These are phyloP conservation scores for Zygaena filipendulae DNA, from an alignment of 2,888 invertebrate species.

Conservation along the genomic window DNA sequence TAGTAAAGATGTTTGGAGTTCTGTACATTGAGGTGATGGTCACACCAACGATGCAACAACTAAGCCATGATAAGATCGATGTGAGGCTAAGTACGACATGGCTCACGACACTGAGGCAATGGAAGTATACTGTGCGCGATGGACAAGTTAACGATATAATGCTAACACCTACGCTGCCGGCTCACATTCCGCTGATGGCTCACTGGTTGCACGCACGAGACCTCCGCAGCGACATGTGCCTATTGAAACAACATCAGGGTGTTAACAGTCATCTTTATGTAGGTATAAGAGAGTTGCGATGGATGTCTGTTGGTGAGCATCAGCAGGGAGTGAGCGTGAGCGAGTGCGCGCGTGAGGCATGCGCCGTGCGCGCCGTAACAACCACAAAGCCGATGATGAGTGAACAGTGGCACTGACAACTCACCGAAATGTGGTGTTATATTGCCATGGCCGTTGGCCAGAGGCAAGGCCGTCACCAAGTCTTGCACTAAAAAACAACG, in stretches of 20 bases:
- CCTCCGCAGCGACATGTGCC: neutral
- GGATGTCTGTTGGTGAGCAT: constrained; percentile 20
- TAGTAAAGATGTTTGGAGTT: constrained; percentile 33
- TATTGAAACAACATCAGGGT: neutral
- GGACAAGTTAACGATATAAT: constrained; percentile 29
- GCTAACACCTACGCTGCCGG: constrained; percentile 36
- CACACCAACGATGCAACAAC: constrained; percentile 58
- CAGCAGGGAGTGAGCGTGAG: constrained; percentile 37
- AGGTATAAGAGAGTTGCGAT: constrained; percentile 4
- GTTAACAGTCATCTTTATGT: constrained; percentile 11
- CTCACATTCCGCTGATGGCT: constrained; percentile 29
- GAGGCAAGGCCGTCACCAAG: constrained; percentile 68
- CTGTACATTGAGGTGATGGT: constrained; percentile 39
- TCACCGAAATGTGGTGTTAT: constrained; percentile 67
- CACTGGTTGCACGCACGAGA: constrained; percentile 8
- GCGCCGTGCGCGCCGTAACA: constrained; percentile 58
- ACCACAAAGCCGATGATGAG: constrained; percentile 62
- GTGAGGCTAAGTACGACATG: constrained; percentile 50
- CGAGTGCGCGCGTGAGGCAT: constrained; percentile 45
- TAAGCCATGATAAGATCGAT: constrained; percentile 55
- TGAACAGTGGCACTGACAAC: constrained; percentile 54
- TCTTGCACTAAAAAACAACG: constrained; percentile 70
- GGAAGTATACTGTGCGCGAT: too few relatives aligned
- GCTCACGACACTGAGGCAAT: constrained; percentile 51
- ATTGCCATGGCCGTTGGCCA: constrained; percentile 68